phyloP scores from a whole-genome alignment of 92 coral and sea anemone genomes.

The Bergia sp. region DNA sequence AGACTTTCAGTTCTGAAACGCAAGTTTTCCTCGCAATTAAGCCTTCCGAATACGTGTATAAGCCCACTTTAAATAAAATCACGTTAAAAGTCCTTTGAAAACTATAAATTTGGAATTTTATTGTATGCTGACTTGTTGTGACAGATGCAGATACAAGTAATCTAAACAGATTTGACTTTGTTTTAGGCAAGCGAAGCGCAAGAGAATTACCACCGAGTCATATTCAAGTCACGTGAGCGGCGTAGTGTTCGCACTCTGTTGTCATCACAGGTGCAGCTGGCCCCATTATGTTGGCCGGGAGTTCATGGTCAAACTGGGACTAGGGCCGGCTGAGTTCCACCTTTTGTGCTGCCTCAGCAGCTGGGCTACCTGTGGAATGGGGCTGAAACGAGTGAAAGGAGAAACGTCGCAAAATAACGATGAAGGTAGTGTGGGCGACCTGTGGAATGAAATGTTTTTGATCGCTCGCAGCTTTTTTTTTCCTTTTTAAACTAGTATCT shows the following conservation, averaged over 20 bases:
- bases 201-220: slow-evolving; percentile 31
- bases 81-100: too few relatives aligned
- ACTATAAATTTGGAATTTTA: too few relatives aligned
- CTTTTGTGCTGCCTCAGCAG: slow-evolving; percentile 92
- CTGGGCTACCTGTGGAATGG: slow-evolving; percentile 98
- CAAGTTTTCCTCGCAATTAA: too few relatives aligned
- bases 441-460: too few relatives aligned
- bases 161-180: not conserved
- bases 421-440: not conserved
- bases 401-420: not conserved
- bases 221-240: slow-evolving; percentile 63
- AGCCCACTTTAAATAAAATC: too few relatives aligned
- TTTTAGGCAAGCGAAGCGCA: slow-evolving; percentile 57
- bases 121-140: not conserved
- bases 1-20: too few relatives aligned
- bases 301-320: slow-evolving; percentile 78
- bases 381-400: slow-evolving; percentile 33
- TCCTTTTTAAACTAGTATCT: too few relatives aligned
- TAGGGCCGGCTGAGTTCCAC: slow-evolving; percentile 84
- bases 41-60: too few relatives aligned
- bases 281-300: slow-evolving; percentile 93
- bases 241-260: slow-evolving; percentile 87
- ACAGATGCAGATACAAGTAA: not conserved
- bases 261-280: slow-evolving; percentile 99
- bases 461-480: too few relatives aligned